A percentile compares a stretch with the other conserved stretches of the same genome.
These are phyloP conservation scores for Drosophila subsilvestris DNA, from an alignment of 2,888 invertebrate species.

Conservation along the genomic window DNA sequence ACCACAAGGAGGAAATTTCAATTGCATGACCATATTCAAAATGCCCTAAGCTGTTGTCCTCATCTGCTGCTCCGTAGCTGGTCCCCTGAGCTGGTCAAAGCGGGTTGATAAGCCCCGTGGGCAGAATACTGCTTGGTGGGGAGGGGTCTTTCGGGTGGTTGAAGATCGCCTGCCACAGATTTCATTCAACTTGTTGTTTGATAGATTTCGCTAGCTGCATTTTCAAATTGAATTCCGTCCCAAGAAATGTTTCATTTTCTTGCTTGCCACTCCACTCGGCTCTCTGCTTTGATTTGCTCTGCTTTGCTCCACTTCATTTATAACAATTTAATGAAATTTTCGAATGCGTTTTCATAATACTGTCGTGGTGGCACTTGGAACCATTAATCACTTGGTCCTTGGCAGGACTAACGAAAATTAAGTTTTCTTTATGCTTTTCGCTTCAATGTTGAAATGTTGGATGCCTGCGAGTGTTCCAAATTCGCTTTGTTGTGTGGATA, in stretches of 20 bases:
- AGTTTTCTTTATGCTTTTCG: constrained; percentile 49
- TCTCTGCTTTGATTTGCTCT: constrained; percentile 1
- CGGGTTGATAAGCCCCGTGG: constrained; percentile 45
- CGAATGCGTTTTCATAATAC: constrained; percentile 76
- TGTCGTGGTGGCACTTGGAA: constrained; percentile 18
- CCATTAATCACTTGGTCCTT: constrained; percentile 68
- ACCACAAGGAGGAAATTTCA: constrained; percentile 19
- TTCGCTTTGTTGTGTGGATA: neutral
- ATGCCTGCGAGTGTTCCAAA: neutral
- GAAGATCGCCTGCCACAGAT: constrained; percentile 73
- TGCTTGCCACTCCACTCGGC: neutral
- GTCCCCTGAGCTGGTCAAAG: constrained; percentile 65
- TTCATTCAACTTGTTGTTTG: constrained; percentile 68
- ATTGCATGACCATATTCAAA: constrained; percentile 64
- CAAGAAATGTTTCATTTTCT: constrained; percentile 54
- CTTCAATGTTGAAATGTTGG: neutral
- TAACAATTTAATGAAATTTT: constrained; percentile 80
- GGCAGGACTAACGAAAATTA: constrained; percentile 74
- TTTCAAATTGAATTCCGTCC: constrained; percentile 76
- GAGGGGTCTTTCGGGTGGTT: constrained; percentile 6
- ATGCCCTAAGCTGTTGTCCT: constrained; percentile 33
- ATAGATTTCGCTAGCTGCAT: constrained; percentile 73
- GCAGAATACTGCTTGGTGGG: constrained; percentile 59
- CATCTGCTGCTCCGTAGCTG: constrained; percentile 4
- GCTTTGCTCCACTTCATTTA: constrained; percentile 59